phyloP scores from a whole-genome alignment of 2,797 vertebrate species.

The Gouania willdenowi region DNA sequence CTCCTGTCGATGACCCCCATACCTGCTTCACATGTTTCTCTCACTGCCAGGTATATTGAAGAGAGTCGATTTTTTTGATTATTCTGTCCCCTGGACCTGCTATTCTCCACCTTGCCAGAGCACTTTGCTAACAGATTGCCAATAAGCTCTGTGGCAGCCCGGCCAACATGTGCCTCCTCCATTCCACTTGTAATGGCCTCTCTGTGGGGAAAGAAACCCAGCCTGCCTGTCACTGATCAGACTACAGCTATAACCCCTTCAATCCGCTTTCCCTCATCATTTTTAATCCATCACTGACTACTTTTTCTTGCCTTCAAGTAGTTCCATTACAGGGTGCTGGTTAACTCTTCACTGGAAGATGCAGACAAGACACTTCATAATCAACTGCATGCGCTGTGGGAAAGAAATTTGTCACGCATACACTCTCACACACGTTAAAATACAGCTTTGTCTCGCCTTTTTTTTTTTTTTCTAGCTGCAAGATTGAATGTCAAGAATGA shows the following conservation, averaged over 20 bases:
- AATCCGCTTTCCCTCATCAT: constrained; percentile 8
- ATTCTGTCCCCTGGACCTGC: constrained; percentile 51
- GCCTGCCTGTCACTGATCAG: constrained; percentile 65
- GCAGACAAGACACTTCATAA: no score
- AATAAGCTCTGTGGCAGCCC: constrained; percentile 71
- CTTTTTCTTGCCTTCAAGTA: constrained; percentile 18
- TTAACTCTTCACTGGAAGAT: neutral
- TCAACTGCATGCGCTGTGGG: no score
- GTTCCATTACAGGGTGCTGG: constrained; percentile 20
- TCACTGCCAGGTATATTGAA: constrained; percentile 37
- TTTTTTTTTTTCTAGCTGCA: no score
- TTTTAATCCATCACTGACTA: neutral
- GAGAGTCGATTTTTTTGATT: constrained; percentile 54
- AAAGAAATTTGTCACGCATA: no score
- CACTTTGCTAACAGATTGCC: constrained; percentile 77
- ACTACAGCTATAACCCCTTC: constrained; percentile 49
- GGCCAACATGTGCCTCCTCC: constrained; percentile 42
- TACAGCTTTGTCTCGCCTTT: no score
- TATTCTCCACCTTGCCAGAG: constrained; percentile 45
- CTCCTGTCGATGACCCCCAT: constrained; percentile 39
- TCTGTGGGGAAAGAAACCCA: constrained; percentile 53
- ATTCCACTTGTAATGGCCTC: constrained; percentile 60
- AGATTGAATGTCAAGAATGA: no score
- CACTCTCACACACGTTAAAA: no score
- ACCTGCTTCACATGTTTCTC: constrained; percentile 30